Evolutionary conservation across 2,888 invertebrate species (phyloP).

Genomic region (Carabus problematicus): DNA sequence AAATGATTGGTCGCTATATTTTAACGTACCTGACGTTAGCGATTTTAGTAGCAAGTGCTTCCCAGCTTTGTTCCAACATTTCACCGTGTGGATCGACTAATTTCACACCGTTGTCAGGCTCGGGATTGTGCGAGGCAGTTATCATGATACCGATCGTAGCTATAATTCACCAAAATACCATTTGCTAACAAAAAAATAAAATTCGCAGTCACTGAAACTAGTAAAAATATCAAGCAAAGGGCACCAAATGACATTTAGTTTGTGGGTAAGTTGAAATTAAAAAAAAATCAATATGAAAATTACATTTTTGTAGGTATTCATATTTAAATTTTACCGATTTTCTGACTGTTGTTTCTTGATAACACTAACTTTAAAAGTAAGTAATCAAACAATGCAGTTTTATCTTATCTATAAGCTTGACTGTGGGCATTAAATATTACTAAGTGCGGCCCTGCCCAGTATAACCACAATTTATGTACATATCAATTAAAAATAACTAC

Average conservation of each 20-base stretch:
- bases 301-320: too few relatives aligned
- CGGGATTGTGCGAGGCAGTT: constrained; percentile 98
- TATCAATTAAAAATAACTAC: too few relatives aligned
- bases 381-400: neutral
- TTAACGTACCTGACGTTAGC: constrained; percentile 77
- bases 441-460: too few relatives aligned
- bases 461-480: too few relatives aligned
- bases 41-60: constrained; percentile 83
- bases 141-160: constrained; percentile 97
- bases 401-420: too few relatives aligned
- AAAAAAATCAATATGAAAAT: constrained; percentile 8
- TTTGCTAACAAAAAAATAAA: constrained; percentile 7
- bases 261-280: too few relatives aligned
- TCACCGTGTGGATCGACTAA: constrained; percentile 95
- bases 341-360: neutral
- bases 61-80: constrained; percentile 95
- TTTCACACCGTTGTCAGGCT: constrained; percentile 96
- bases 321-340: too few relatives aligned
- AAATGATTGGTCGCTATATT: too few relatives aligned
- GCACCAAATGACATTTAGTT: constrained; percentile 12
- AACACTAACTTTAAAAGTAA: constrained; percentile 9
- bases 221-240: neutral
- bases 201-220: constrained; percentile 17
- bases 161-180: constrained; percentile 47
- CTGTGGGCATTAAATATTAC: too few relatives aligned